Evolutionary conservation across 2,888 invertebrate species (phyloP).

Genomic region (Pachymerium ferrugineum): DNA sequence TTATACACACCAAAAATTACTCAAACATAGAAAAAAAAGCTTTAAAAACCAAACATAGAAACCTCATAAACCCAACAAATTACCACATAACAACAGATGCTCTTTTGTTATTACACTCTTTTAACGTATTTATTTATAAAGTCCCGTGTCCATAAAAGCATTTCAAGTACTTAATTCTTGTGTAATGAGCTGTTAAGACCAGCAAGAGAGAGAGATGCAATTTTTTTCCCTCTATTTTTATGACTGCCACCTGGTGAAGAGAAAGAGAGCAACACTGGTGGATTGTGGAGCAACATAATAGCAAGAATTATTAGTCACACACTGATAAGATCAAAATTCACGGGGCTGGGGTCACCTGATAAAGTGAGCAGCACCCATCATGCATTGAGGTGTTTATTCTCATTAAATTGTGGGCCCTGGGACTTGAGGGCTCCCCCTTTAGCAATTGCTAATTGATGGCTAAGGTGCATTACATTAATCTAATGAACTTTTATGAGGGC

Average conservation of each 20-base stretch:
- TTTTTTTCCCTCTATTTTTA: slow-evolving; percentile 1
- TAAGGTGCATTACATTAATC: slow-evolving; percentile 3
- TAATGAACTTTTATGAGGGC: neutral
- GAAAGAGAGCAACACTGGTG: neutral
- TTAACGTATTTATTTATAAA: neutral
- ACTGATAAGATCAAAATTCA: slow-evolving; percentile 1
- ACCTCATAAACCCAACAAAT: neutral
- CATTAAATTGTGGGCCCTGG: neutral
- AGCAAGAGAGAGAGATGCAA: neutral
- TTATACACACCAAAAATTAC: too few species aligned
- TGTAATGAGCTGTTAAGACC: slow-evolving; percentile 1
- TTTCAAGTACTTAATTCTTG: slow-evolving; percentile 13
- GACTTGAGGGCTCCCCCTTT: neutral
- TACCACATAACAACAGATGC: neutral
- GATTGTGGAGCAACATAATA: slow-evolving; percentile 6
- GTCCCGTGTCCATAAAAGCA: neutral
- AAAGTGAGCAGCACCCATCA: slow-evolving; percentile 13
- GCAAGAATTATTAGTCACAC: slow-evolving; percentile 4
- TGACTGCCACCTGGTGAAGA: neutral
- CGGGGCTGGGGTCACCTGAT: slow-evolving; percentile 3
- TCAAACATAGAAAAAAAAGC: too few species aligned
- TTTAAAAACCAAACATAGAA: too few species aligned
- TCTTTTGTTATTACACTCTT: neutral
- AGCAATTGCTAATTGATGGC: neutral
- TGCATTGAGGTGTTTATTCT: slow-evolving; percentile 9